Evolutionary conservation across 2,797 vertebrate species (phyloP).

Genomic region (Notamacropus eugenii): DNA sequence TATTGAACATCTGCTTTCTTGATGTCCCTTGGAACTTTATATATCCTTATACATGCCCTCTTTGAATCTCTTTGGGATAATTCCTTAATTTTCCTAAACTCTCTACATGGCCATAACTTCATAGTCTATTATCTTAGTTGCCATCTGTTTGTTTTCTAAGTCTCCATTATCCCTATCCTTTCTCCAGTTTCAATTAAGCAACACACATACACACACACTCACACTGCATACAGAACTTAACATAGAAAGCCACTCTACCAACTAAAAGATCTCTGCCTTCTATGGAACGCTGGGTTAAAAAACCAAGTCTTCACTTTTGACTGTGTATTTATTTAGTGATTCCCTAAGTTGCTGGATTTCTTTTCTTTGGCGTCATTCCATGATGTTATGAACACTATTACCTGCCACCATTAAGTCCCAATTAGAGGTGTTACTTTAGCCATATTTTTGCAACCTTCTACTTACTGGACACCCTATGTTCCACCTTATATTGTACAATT

Average conservation of each 20-base stretch:
- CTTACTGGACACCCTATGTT: slow-evolving; percentile 20
- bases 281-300: not conserved
- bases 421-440: slow-evolving; percentile 11
- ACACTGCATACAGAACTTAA: not conserved
- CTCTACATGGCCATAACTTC: slow-evolving; percentile 54
- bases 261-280: slow-evolving; percentile 24
- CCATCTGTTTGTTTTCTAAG: slow-evolving; percentile 58
- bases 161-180: slow-evolving; percentile 34
- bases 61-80: slow-evolving; percentile 62
- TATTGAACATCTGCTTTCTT: slow-evolving; percentile 62
- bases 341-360: slow-evolving; percentile 31
- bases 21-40: slow-evolving; percentile 40
- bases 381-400: slow-evolving; percentile 11
- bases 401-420: not conserved
- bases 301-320: slow-evolving; percentile 9
- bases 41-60: slow-evolving; percentile 49
- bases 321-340: slow-evolving; percentile 12
- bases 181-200: slow-evolving; percentile 46
- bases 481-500: slow-evolving; percentile 43
- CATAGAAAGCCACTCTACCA: slow-evolving; percentile 17
- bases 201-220: slow-evolving; percentile 5
- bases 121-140: slow-evolving; percentile 57
- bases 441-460: slow-evolving; percentile 23
- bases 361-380: slow-evolving; percentile 2
- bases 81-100: slow-evolving; percentile 64